Evolutionary conservation across 2,888 invertebrate genomes (phyloP).

Genomic region (Cyclophora punctaria): DNA sequence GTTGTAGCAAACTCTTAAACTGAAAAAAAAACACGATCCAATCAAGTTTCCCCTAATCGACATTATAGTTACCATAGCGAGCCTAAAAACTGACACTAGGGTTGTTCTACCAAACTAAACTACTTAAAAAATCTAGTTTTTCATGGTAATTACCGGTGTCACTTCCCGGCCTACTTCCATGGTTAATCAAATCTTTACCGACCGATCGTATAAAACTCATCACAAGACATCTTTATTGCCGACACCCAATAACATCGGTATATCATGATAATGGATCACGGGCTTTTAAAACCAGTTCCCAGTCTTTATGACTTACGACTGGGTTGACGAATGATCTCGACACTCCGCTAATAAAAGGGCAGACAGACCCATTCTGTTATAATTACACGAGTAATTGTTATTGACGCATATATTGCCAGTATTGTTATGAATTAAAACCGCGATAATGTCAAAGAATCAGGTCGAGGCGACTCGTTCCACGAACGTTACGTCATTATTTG

Average conservation of each 20-base stretch:
- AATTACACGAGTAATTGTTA: not conserved
- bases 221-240: constrained; percentile 12
- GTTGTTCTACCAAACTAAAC: too few relatives aligned
- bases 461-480: constrained; percentile 18
- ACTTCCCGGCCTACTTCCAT: not conserved
- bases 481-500: not conserved
- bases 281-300: constrained; percentile 27
- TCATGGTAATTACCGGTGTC: not conserved
- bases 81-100: too few relatives aligned
- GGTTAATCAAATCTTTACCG: too few relatives aligned
- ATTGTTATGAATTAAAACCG: constrained; percentile 16
- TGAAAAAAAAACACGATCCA: not conserved
- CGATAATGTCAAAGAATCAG: constrained; percentile 18
- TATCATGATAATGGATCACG: constrained; percentile 17
- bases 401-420: not conserved
- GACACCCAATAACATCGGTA: constrained; percentile 16
- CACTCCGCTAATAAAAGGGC: constrained; percentile 5
- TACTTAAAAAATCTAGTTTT: too few relatives aligned
- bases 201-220: not conserved
- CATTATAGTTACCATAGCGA: too few relatives aligned
- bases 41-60: not conserved
- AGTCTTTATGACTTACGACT: constrained; percentile 36
- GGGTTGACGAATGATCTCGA: constrained; percentile 18
- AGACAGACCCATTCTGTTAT: not conserved
- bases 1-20: not conserved